Conservation (phyloP, 2,888 invertebrate genomes). For the Eudemis profundana region DNA sequence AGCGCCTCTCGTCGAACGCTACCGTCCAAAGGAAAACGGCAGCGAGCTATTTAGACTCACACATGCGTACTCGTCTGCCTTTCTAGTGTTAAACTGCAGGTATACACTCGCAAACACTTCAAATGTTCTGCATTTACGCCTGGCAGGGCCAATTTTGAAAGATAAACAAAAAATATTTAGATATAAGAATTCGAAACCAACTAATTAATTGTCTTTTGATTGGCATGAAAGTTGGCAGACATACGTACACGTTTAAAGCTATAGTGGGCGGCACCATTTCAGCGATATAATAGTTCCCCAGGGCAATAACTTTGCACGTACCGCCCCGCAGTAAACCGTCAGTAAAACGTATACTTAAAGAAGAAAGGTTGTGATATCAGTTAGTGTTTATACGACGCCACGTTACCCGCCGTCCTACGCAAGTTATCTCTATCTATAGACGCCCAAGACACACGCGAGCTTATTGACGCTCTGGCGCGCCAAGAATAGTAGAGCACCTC, state of each 20-base stretch:
- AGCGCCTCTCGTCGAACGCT: conserved; percentile 1
- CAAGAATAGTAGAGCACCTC: conserved; percentile 52
- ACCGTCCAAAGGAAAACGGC: background rate
- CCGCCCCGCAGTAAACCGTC: conserved; percentile 2
- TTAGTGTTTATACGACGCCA: conserved; percentile 37
- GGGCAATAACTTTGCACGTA: conserved; percentile 23
- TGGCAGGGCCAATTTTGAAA: background rate
- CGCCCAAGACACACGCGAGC: conserved; percentile 45
- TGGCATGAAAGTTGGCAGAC: conserved; percentile 35
- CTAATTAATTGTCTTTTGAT: conserved; percentile 1
- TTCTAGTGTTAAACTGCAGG: background rate
- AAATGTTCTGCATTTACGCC: background rate
- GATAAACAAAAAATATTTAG: background rate
- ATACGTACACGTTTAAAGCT: conserved; percentile 7
- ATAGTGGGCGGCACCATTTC: conserved; percentile 23
- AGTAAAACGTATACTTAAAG: conserved; percentile 19
- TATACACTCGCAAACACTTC: background rate
- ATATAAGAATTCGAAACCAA: background rate
- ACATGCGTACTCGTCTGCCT: background rate
- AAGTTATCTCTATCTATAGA: conserved; percentile 56
- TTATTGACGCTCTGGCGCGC: conserved; percentile 50
- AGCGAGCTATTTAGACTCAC: background rate
- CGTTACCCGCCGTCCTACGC: conserved; percentile 55
- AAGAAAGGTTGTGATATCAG: conserved; percentile 29
- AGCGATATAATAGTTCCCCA: conserved; percentile 30